These are phyloP conservation scores for Theretra japonica DNA, from an alignment of 2,888 invertebrate species.

Conservation along the genomic window DNA sequence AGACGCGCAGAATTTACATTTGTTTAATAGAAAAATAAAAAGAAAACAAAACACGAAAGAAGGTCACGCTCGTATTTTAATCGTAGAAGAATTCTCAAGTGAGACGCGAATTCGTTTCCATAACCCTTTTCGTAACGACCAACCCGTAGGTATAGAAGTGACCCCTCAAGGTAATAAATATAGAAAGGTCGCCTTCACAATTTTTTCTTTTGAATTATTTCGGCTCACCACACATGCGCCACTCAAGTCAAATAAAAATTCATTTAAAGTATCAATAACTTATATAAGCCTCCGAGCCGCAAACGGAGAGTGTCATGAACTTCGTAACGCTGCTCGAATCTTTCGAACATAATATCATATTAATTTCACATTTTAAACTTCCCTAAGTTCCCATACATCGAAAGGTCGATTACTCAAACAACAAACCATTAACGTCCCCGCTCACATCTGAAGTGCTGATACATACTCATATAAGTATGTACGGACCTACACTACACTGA, in stretches of 20 bases:
- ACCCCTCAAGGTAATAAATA: slow-evolving; percentile 14
- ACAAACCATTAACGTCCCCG: slow-evolving; percentile 59
- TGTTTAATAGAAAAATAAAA: slow-evolving; percentile 11
- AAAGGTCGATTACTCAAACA: slow-evolving; percentile 50
- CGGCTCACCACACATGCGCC: not conserved
- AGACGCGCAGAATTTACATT: not conserved
- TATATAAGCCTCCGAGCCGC: not conserved
- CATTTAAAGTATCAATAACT: not conserved
- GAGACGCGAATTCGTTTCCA: not conserved
- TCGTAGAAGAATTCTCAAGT: slow-evolving; percentile 21
- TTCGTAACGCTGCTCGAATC: slow-evolving; percentile 36
- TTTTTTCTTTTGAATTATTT: not conserved
- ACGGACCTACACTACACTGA: not conserved
- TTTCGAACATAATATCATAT: slow-evolving; percentile 43
- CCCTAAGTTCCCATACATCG: slow-evolving; percentile 40
- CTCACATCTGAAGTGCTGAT: slow-evolving; percentile 54
- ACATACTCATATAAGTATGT: not conserved
- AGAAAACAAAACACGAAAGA: not conserved
- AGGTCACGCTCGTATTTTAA: not conserved
- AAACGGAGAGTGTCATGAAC: slow-evolving; percentile 33
- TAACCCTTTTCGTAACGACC: slow-evolving; percentile 19
- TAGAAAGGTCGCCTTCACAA: slow-evolving; percentile 9
- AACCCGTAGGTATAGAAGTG: not conserved
- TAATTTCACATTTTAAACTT: slow-evolving; percentile 51
- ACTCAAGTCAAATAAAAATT: slow-evolving; percentile 7